Evolutionary conservation across 2,888 invertebrate species (phyloP).

Genomic region (Harmothoe impar): DNA sequence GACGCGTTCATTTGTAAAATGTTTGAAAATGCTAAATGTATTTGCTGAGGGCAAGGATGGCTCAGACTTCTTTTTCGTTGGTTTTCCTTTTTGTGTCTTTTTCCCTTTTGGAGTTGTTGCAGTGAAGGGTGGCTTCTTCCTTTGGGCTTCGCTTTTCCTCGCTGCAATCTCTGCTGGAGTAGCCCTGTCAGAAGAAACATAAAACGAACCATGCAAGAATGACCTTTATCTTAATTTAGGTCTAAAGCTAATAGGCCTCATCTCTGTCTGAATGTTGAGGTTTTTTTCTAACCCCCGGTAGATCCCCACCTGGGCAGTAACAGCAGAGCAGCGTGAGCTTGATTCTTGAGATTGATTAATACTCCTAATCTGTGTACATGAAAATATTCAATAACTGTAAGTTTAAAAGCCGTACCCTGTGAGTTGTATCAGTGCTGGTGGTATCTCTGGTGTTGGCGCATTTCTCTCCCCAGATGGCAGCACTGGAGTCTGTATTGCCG

Average conservation of each 20-base stretch:
- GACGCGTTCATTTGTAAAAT: slow-evolving; percentile 39
- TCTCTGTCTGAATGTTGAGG: too few relatives aligned
- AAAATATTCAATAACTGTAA: too few relatives aligned
- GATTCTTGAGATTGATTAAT: too few relatives aligned
- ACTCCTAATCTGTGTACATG: too few relatives aligned
- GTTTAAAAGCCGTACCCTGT: neutral
- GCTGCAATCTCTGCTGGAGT: neutral
- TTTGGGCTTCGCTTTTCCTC: neutral
- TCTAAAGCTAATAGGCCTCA: too few relatives aligned
- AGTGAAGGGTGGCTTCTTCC: neutral
- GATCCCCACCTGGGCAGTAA: too few relatives aligned
- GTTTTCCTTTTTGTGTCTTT: neutral
- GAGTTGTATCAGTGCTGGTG: neutral
- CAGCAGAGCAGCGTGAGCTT: too few relatives aligned
- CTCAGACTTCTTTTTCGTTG: neutral
- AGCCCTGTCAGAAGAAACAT: neutral
- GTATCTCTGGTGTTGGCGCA: neutral
- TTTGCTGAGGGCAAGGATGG: neutral
- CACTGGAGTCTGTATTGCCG: neutral
- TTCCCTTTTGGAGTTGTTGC: neutral
- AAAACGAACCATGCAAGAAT: too few relatives aligned
- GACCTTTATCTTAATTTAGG: too few relatives aligned
- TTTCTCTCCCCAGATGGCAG: neutral
- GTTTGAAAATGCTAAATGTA: slow-evolving; percentile 60
- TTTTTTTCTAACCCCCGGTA: too few relatives aligned